Conservation (phyloP, 2,888 invertebrate species). For the Sphaeridia pumilis region DNA sequence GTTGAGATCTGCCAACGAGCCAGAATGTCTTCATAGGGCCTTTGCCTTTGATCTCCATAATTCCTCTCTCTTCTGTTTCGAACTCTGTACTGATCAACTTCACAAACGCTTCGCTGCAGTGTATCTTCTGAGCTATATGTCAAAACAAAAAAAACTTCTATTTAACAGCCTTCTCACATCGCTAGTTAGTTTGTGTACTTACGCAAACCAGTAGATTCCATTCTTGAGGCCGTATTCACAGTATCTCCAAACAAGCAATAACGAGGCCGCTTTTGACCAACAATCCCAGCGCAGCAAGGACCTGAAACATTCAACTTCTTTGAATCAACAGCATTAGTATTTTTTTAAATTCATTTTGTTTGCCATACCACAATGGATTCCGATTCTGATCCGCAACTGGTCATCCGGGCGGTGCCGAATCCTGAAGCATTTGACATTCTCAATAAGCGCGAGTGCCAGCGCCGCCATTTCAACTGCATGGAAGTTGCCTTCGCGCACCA, state of each 20-base stretch:
- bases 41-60: constrained; percentile 78
- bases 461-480: constrained; percentile 89
- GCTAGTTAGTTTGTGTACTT: too few relatives aligned
- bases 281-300: constrained; percentile 86
- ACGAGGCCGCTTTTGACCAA: constrained; percentile 74
- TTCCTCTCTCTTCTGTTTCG: constrained; percentile 67
- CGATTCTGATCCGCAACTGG: constrained; percentile 78
- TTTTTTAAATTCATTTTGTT: too few relatives aligned
- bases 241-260: constrained; percentile 76
- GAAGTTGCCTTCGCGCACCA: constrained; percentile 63
- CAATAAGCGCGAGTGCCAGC: constrained; percentile 75
- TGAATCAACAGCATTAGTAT: neutral
- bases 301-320: constrained; percentile 44
- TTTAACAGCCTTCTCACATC: too few relatives aligned
- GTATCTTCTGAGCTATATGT: constrained; percentile 68
- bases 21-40: constrained; percentile 64
- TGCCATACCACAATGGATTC: constrained; percentile 72
- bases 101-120: constrained; percentile 71
- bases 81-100: constrained; percentile 73
- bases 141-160: constrained; percentile 4
- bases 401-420: constrained; percentile 83
- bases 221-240: constrained; percentile 66
- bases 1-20: constrained; percentile 49
- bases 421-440: constrained; percentile 72
- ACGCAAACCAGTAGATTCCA: constrained; percentile 72